Evolutionary conservation across 2,113 vertebrate species (phyloP).

Genomic region (Heliornis fulica): DNA sequence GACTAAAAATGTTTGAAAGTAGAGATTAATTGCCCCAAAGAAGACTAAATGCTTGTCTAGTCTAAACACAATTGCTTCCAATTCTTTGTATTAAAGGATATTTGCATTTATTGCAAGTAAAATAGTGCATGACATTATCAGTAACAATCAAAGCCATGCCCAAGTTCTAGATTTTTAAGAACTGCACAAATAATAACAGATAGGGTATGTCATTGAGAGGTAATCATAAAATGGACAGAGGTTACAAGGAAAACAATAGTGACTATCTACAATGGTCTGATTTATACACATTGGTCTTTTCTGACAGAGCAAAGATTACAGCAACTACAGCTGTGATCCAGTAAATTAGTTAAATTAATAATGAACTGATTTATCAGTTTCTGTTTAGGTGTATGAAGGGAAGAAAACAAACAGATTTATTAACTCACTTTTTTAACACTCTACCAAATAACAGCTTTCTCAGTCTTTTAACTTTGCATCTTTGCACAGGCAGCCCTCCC

Average conservation of each 20-base stretch:
- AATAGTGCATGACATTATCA: neutral
- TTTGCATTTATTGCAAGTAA: neutral
- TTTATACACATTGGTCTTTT: neutral
- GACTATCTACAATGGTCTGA: neutral
- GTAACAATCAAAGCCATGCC: neutral
- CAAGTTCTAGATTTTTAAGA: neutral
- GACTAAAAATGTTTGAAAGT: neutral
- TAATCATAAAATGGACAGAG: neutral
- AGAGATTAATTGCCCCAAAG: neutral
- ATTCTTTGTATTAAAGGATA: neutral
- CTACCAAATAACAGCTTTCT: neutral
- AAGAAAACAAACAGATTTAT: neutral
- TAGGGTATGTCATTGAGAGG: fast-evolving
- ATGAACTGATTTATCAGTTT: too few relatives aligned
- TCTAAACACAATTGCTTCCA: neutral
- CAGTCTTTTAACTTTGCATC: neutral
- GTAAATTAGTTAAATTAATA: too few relatives aligned
- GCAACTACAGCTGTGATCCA: neutral
- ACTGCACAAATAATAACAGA: neutral
- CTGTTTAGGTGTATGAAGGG: neutral
- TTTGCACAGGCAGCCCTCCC: neutral
- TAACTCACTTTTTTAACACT: neutral
- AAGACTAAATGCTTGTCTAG: neutral
- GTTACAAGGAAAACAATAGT: neutral
- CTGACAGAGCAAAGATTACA: neutral